Conservation (phyloP, 2,888 invertebrate species). For the Eulithis prunata region DNA sequence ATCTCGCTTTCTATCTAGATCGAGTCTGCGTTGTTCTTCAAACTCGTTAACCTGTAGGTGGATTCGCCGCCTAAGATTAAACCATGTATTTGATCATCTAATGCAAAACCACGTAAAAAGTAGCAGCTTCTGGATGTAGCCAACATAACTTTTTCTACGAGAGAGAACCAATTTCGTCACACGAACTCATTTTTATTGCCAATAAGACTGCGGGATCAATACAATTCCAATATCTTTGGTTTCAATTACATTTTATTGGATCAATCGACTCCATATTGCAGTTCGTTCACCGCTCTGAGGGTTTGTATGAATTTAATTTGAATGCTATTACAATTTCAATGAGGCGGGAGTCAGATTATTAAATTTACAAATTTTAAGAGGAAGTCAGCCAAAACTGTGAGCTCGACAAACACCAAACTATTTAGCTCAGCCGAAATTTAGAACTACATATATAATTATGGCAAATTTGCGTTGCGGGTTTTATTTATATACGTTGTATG, state of each 20-base stretch:
- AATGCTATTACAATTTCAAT: slow-evolving; percentile 9
- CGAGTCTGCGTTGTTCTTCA: no score
- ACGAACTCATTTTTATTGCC: slow-evolving; percentile 15
- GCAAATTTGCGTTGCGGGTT: not conserved
- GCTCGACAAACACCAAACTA: not conserved
- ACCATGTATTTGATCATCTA: no score
- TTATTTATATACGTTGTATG: slow-evolving; percentile 2
- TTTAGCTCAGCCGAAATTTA: not conserved
- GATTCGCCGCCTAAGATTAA: no score
- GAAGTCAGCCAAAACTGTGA: not conserved
- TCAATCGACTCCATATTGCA: slow-evolving; percentile 12
- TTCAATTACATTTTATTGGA: slow-evolving; percentile 18
- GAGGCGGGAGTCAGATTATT: not conserved
- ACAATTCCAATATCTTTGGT: slow-evolving; percentile 21
- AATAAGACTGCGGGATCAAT: slow-evolving; percentile 19
- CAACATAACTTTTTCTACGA: slow-evolving; percentile 7
- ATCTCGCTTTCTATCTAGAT: no score
- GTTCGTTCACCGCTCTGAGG: slow-evolving; percentile 7
- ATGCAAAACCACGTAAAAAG: no score
- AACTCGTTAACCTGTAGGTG: no score
- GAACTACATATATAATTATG: no score
- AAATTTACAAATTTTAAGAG: not conserved
- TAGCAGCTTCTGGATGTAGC: no score
- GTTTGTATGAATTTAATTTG: slow-evolving; percentile 14
- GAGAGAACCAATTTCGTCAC: slow-evolving; percentile 13